A percentile compares a stretch with the other conserved stretches of the same genome.
phyloP scores from a whole-genome alignment of 2,113 vertebrate species.

The Muntiacus muntjak region DNA sequence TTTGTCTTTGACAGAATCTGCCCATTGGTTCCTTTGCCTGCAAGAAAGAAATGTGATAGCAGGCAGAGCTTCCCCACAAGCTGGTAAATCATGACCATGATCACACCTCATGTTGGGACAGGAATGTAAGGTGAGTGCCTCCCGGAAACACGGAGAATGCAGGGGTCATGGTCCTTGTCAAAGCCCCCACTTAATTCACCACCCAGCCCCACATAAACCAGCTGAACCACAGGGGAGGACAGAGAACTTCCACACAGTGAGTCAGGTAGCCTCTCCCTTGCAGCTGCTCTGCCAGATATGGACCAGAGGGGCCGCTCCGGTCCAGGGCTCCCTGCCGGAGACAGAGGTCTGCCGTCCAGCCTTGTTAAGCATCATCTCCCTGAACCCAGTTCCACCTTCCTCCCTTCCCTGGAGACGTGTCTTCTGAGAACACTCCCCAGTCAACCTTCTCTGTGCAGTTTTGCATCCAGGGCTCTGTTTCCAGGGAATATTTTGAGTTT shows the following conservation, averaged over 20 bases:
- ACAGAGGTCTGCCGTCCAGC: neutral
- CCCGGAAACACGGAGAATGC: neutral
- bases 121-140: neutral
- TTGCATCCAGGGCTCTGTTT: neutral
- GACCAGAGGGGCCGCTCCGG: neutral
- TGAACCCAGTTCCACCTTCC: neutral
- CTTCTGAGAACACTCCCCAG: neutral
- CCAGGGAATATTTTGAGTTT: neutral
- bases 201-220: neutral
- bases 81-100: neutral
- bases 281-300: neutral
- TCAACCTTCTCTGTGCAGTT: accelerated
- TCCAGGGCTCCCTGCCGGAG: neutral
- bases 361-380: accelerated
- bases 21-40: neutral
- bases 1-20: neutral
- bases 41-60: neutral
- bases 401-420: too few species aligned
- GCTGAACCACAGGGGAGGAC: neutral
- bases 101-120: neutral
- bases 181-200: too few species aligned
- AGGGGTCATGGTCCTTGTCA: too few species aligned
- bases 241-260: neutral
- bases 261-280: too few species aligned
- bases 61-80: too few species aligned